Base-by-base conservation (phyloP, 2,113 vertebrate species). In the Dolichallabes microphthalmus region DNA sequence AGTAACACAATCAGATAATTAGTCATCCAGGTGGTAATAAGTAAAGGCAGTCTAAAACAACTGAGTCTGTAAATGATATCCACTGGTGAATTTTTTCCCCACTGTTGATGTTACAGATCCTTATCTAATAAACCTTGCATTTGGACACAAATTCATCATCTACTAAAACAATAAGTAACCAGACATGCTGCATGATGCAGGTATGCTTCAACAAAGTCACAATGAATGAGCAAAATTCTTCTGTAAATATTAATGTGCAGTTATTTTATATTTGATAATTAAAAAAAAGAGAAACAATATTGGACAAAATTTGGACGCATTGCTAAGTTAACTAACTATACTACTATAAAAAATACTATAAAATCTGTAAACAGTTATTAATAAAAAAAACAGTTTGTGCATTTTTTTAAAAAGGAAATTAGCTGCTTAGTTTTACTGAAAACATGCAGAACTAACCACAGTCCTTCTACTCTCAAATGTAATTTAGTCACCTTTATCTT, bases 161-260 rank as follows among this genome's bases (percentile, higher is more conserved):
- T 73, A n/a, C 53, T 82, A 64, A 79, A 85, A 35, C 25, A 88
- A 85, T 82, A 50, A 85, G 84, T 88, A 82, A 79, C 71, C 35
- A 58, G 35, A 55, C 5, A 14, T 11, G 66, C 30, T 84, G 13
- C n/a, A 25, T 68, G n/a, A 73, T 39, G 66, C 4, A 7, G 11
- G 22, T 52, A 84, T 66, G 22, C 6, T 52, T 71, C 32, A 76
- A 64, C 61, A 69, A 73, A 52, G 39, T 14, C 50, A 50, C 22
- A 25, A 74, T 68, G 66, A 73, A 73, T 1, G 20, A 13, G 4
- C 39, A 74, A 25, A 52, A 74, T 74, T 52, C 71, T 6, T 45
- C 10, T 50, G 11, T 39, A 50, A 50, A 74, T 74, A n/a, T n/a
- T 52, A n/a, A 74, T n/a, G 0, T 35, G 19, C 14, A 17, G 69